Base-by-base conservation (phyloP, 2,113 vertebrate genomes). In the Carollia perspicillata region DNA sequence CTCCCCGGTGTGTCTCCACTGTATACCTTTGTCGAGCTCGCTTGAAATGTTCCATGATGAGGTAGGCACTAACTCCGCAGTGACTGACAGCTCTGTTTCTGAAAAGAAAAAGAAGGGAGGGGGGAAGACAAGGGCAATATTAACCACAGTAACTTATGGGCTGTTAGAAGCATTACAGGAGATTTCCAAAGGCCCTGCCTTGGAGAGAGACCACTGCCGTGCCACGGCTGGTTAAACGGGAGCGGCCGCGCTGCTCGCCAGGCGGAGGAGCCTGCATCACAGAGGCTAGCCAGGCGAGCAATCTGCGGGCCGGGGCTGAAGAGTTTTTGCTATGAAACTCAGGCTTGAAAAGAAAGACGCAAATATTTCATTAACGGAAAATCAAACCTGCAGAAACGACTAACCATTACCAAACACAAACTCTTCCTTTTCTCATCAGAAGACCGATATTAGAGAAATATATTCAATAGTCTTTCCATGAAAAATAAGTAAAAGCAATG, bases 31-130 rank as follows among this genome's bases (percentile, higher is more conserved):
- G 97, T 99, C 99, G 97, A 99, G 98, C 93, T 99, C 99, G 86
- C 98, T 99, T 77, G 99, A 99, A 96, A 97, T 95, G 97, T 99
- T 99, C 99, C 99, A 99, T 75, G 99, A 98, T 9, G 99, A 98
- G 2, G 99, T 98, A 95, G 99, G 99, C 95, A 98, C 97, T 97
- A 99, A 98, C 96, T 99, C 99, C 91, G 98, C 98, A 97, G 99
- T 98, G 77, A 98, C 95, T 8, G 98, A 98, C 95, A 98, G 97
- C 80, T 99, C 99, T 42, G 98, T 99, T 98, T 98, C 99, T 99
- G 99, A 69, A 97, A 99, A 95, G 96, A 89, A 49, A 96, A 97
- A 96, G 72, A 90, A 92, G 68, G 44, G 87, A 89, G 75, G 71
- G 83, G 89, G 90, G 60, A 90, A 92, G 93, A 97, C 26, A 44